Conservation (phyloP, 2,797 vertebrate species). For the Menidia menidia region DNA sequence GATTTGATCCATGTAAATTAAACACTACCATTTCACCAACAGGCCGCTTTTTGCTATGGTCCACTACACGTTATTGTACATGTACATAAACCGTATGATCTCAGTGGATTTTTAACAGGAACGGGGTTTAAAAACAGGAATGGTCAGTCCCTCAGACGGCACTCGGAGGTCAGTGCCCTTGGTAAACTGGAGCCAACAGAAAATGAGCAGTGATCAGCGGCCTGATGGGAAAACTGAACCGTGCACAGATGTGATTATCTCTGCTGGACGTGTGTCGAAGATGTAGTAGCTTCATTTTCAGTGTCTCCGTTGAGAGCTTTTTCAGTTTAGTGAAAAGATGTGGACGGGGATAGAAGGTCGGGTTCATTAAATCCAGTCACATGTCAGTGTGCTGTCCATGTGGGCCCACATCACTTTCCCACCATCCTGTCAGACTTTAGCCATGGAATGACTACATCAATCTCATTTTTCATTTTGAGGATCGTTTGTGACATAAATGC, state of each 20-base stretch:
- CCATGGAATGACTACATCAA: not conserved
- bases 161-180: not conserved
- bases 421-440: not conserved
- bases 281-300: not conserved
- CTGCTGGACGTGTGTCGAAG: conserved; percentile 2
- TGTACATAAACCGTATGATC: not conserved
- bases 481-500: conserved; percentile 32
- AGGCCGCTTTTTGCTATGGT: not conserved
- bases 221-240: not conserved
- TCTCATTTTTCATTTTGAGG: not conserved
- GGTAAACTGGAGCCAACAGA: not conserved
- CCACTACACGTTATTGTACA: not conserved
- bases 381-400: not conserved
- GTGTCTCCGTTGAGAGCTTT: not conserved
- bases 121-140: not conserved
- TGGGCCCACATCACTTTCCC: not conserved
- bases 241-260: not conserved
- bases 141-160: not conserved
- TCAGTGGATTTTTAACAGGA: not conserved
- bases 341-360: not conserved
- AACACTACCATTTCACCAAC: not conserved
- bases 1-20: not conserved
- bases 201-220: not conserved
- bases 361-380: not conserved
- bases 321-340: conserved; percentile 33